Evolutionary conservation across 1,140 invertebrate species (phyloP).

Genomic region (Hyphantria cunea): DNA sequence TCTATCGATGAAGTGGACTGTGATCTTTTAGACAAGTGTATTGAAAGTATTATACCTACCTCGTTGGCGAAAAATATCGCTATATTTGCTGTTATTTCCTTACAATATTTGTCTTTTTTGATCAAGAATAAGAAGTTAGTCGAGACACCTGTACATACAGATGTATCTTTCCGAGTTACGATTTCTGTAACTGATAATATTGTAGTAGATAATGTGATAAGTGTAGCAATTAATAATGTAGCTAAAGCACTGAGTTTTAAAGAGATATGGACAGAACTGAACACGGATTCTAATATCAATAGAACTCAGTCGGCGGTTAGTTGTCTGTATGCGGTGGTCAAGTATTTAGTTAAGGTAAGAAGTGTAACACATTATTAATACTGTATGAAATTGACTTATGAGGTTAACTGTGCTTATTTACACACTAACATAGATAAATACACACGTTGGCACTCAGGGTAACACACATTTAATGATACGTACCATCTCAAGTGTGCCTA

Average conservation of each 20-base stretch:
- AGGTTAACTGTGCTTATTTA: too few relatives aligned
- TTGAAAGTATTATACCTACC: constrained; percentile 64
- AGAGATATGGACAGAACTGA: constrained; percentile 72
- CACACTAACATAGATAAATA: too few relatives aligned
- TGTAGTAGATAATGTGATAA: constrained; percentile 60
- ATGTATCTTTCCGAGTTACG: constrained; percentile 66
- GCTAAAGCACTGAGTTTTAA: constrained; percentile 61
- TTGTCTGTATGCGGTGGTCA: constrained; percentile 73
- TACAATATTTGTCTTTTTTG: constrained; percentile 79
- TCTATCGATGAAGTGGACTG: constrained; percentile 65
- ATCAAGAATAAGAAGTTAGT: constrained; percentile 74
- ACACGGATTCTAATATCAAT: constrained; percentile 67
- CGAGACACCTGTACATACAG: constrained; percentile 57
- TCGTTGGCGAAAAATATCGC: constrained; percentile 65
- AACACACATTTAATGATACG: too few relatives aligned
- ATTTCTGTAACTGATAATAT: constrained; percentile 56
- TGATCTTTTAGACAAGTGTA: constrained; percentile 69
- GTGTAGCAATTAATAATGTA: constrained; percentile 63
- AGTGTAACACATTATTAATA: too few relatives aligned
- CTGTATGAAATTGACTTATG: too few relatives aligned
- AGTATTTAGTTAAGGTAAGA: constrained; percentile 75
- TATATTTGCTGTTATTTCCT: constrained; percentile 71
- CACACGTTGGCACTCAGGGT: too few relatives aligned
- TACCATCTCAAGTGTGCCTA: too few relatives aligned
- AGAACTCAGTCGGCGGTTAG: constrained; percentile 74